Conservation (phyloP, 2,113 vertebrate genomes). For the Microtus montanus region DNA sequence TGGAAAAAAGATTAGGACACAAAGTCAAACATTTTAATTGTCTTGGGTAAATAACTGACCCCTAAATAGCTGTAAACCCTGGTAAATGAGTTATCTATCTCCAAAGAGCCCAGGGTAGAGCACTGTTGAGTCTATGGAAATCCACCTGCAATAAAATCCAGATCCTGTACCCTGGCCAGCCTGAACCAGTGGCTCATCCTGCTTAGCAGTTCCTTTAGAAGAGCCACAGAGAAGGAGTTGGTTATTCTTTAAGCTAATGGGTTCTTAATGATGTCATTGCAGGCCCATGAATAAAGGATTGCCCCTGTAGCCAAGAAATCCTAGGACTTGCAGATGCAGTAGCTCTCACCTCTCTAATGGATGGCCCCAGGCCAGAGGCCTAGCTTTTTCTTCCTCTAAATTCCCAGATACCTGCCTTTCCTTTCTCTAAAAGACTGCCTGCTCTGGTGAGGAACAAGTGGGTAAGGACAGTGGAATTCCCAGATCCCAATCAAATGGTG, state of each 20-base stretch:
- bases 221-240: constrained; percentile 86
- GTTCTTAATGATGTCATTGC: constrained; percentile 88
- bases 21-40: constrained; percentile 71
- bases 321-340: background rate
- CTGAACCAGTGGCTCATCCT: constrained; percentile 81
- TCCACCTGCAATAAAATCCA: constrained; percentile 76
- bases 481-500: background rate
- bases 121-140: constrained; percentile 73
- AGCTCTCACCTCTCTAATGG: background rate
- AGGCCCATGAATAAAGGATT: constrained; percentile 83
- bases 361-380: background rate
- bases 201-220: constrained; percentile 81
- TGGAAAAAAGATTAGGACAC: constrained; percentile 69
- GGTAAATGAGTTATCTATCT: constrained; percentile 85
- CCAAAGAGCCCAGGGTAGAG: constrained; percentile 69
- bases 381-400: constrained; percentile 17
- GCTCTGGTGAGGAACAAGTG: background rate
- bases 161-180: constrained; percentile 79
- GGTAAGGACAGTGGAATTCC: background rate
- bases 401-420: background rate
- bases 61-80: constrained; percentile 67
- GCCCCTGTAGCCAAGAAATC: constrained; percentile 69
- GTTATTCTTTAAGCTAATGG: constrained; percentile 92
- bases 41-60: constrained; percentile 54
- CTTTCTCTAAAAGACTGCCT: background rate